Evolutionary conservation across 2,888 invertebrate species (phyloP), one percentile per base, ranked within the genome.

Genomic region (Habroteleia sp.): DNA sequence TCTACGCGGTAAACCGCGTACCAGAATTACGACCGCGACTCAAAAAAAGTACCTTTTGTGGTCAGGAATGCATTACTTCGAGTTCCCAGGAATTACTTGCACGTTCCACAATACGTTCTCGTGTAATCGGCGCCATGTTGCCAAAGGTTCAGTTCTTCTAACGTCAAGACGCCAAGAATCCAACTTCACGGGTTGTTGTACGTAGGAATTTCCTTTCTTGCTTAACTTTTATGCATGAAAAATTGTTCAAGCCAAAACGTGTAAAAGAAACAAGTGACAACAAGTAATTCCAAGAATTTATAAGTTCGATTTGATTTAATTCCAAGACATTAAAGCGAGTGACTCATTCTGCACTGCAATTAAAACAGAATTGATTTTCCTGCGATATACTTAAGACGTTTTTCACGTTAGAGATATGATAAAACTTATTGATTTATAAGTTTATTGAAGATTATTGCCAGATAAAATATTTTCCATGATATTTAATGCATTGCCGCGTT

Each of bases 41-140:
- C 23, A 20, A 63, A 65, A 63, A 72, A 50, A 42, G 58, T 58
- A 13, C 8, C 58, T 65, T 63, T 65, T 72, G 72, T 39, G 52
- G 65, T 54, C 17, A 46, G 39, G 65, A 73, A 52, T 65, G 58
- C 52, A 60, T 66, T 73, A 58, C 65, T 58, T 58, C 44, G 44
- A 73, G 73, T 73, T 73, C 46, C 44, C 65, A 65, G 46, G 73
- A 52, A 52, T 65, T 63, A 41, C 58, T 58, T 46, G 52, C 37
- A 17, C 60, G 60, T 58, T 73, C 65, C 54, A 50, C 42, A 52
- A 27, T 56, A 23, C 65, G 54, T 48, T 48, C 41, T 42, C 50
- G 35, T 41, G 29, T 72, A 58, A 73, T 52, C 50, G 72, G 44
- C 65, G 50, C 50, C 63, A 50, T 63, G 33, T 54, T 63, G 20